Conservation (phyloP, 35 echinoderm and acorn worm genomes). For the Apostichopus japonicus region DNA sequence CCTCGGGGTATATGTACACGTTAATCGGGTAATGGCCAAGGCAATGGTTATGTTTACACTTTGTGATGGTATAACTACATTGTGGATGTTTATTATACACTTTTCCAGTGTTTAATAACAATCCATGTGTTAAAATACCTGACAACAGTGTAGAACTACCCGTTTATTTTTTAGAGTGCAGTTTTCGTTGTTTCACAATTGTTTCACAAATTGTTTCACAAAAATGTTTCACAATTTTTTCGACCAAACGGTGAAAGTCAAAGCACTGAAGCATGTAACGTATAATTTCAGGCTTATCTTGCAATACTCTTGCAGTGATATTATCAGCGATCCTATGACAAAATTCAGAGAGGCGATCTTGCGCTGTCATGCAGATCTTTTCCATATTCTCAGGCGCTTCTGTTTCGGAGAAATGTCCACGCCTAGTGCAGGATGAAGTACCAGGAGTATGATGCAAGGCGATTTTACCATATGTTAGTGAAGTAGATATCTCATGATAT, state of each 20-base stretch:
- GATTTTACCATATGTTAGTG: not conserved
- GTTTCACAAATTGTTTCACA: too few relatives aligned
- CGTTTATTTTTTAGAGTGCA: too few relatives aligned
- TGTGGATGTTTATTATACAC: too few relatives aligned
- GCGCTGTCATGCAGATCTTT: not conserved
- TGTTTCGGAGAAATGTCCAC: not conserved
- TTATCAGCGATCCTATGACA: not conserved
- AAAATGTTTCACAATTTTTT: not conserved
- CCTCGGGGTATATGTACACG: too few relatives aligned
- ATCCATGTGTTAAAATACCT: too few relatives aligned
- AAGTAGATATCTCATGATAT: not conserved
- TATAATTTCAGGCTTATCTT: not conserved
- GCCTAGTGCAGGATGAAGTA: not conserved
- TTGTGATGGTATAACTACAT: too few relatives aligned
- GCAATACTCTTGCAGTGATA: not conserved
- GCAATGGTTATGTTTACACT: too few relatives aligned
- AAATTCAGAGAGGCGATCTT: not conserved
- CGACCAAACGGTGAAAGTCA: not conserved
- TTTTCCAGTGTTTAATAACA: too few relatives aligned
- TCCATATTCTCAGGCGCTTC: not conserved
- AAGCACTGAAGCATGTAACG: not conserved
- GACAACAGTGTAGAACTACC: too few relatives aligned
- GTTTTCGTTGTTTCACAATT: too few relatives aligned
- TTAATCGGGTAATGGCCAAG: too few relatives aligned
- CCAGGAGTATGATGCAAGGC: not conserved